These are phyloP conservation scores for Premnoplex brunnescens DNA, from an alignment of 2,797 vertebrate genomes.

Conservation along the genomic window DNA sequence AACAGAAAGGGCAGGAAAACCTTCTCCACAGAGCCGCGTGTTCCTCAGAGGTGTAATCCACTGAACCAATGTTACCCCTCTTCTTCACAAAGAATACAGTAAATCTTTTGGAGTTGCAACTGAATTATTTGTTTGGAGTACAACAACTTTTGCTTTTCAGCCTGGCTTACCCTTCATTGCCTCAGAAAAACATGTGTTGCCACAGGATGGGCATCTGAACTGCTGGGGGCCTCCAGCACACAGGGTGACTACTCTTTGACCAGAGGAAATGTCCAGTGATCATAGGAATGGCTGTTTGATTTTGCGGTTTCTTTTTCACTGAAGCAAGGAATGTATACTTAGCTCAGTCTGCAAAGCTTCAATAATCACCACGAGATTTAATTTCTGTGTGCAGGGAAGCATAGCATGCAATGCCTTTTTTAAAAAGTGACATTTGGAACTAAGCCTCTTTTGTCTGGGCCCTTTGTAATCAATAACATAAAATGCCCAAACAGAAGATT, in stretches of 20 bases:
- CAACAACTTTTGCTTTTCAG: background rate
- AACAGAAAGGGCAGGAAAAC: background rate
- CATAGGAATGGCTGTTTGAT: background rate
- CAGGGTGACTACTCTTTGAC: background rate
- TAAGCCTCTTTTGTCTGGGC: background rate
- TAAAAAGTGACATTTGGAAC: background rate
- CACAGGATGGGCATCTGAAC: background rate
- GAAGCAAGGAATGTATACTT: background rate
- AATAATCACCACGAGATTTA: constrained; percentile 26
- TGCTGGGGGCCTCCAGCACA: background rate
- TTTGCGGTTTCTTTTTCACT: background rate
- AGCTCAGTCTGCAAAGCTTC: constrained; percentile 7
- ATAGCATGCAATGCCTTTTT: background rate
- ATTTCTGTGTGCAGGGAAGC: constrained; percentile 16
- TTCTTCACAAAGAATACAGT: background rate
- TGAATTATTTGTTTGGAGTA: background rate
- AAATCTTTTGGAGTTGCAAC: background rate
- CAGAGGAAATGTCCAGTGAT: background rate
- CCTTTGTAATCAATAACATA: background rate
- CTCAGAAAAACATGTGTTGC: background rate
- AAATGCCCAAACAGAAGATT: background rate
- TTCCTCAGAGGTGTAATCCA: background rate
- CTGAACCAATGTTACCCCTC: background rate
- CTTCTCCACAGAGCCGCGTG: rapidly evolving
- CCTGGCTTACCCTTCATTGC: background rate